Base-by-base conservation (phyloP, 2,113 vertebrate species). In the Catharus minimus region DNA sequence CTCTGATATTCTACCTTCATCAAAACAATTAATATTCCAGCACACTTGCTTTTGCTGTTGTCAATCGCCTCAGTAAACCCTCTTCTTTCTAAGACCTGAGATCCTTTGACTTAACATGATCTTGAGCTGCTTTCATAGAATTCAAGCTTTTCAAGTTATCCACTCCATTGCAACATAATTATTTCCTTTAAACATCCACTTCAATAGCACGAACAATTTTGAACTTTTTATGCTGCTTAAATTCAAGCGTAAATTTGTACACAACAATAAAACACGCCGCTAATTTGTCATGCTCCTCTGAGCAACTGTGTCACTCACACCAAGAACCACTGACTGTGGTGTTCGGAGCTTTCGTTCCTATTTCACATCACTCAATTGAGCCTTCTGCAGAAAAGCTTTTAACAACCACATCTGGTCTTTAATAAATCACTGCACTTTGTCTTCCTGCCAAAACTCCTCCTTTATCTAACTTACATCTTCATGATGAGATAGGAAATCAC, bases 391-490 rank as follows among this genome's bases (percentile, higher is more conserved):
- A 97, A 98, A 98, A 98, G 98, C 98, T 98, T 98, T 98, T 98
- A 98, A 97, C 97, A 96, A 96, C 96, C 97, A 98, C 98, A 98
- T 98, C 98, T 98, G 98, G 98, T 98, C 95, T 97, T 95, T 98
- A 98, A 99, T 98, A 98, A 99, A 98, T 98, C 98, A 98, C 96
- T 93, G 97, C 96, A 98, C 98, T 98, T 98, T 98, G 98, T 98
- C 98, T 98, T 98, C 95, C 98, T 98, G 98, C 98, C 98, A 98
- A 98, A 98, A 98, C 97, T 97, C 98, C 98, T 98, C 98, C 98
- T 99, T 98, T 98, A 98, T 99, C 98, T 98, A 98, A 98, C 98
- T 98, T 98, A 98, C 97, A 98, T 98, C 98, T 98, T 98, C 98
- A 98, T 97, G 98, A 98, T 97, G 97, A 98, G 98, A 98, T 98